Conservation (phyloP, 2,797 vertebrate species). For the Phrynocephalus forsythii region DNA sequence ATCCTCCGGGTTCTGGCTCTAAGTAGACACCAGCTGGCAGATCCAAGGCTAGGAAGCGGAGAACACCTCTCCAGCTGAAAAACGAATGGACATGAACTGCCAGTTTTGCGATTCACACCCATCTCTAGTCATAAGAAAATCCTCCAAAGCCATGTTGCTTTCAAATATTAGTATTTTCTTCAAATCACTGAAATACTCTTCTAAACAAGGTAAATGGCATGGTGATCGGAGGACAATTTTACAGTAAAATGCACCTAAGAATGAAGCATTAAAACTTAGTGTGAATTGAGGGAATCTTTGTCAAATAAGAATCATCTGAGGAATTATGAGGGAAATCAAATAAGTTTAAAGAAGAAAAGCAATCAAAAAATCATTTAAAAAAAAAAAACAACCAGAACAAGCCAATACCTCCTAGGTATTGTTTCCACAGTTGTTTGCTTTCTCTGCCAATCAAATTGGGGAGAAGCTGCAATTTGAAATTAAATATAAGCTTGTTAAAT, state of each 20-base stretch:
- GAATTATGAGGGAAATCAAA: background rate
- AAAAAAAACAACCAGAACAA: background rate
- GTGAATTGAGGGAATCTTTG: background rate
- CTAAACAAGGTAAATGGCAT: background rate
- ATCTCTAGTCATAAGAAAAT: background rate
- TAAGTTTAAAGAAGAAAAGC: conserved; percentile 14
- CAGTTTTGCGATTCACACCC: too few relatives aligned
- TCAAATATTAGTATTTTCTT: background rate
- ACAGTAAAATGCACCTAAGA: too few relatives aligned
- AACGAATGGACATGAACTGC: too few relatives aligned
- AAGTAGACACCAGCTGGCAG: too few relatives aligned
- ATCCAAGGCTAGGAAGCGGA: too few relatives aligned
- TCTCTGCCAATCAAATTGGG: conserved; percentile 37
- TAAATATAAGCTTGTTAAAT: conserved; percentile 31
- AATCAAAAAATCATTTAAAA: background rate
- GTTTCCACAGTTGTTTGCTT: conserved; percentile 44
- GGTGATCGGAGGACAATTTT: background rate
- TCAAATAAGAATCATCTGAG: background rate
- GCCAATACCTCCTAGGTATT: conserved; percentile 8
- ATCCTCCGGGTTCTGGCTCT: too few relatives aligned
- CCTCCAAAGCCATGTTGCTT: background rate
- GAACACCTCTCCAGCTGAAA: too few relatives aligned
- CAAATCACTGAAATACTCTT: background rate
- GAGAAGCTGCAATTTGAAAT: conserved; percentile 50
- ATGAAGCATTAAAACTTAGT: background rate